Conservation (phyloP, 2,797 vertebrate genomes). For the Bryconaethiops microstoma region DNA sequence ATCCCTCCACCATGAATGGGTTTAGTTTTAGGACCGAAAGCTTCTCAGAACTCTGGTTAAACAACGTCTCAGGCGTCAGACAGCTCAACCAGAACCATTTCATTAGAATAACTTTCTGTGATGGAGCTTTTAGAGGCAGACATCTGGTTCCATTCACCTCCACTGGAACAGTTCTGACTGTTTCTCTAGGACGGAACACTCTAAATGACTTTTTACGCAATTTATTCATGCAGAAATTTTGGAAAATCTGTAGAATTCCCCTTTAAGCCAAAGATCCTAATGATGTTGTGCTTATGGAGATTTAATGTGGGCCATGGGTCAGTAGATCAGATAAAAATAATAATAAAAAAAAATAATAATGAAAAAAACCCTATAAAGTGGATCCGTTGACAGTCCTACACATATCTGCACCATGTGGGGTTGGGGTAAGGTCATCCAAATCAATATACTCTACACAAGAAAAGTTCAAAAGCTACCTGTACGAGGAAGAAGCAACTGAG, state of each 20-base stretch:
- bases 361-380: not conserved
- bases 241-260: not conserved
- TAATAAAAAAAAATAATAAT: not conserved
- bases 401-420: not conserved
- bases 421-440: constrained; percentile 23
- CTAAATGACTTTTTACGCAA: not conserved
- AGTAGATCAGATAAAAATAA: not conserved
- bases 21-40: too few relatives aligned
- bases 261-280: not conserved
- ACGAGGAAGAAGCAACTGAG: constrained; percentile 24
- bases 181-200: not conserved
- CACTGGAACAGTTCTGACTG: not conserved
- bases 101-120: too few relatives aligned
- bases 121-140: not conserved
- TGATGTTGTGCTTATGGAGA: not conserved
- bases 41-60: too few relatives aligned
- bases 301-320: not conserved
- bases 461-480: constrained; percentile 1
- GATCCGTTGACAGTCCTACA: not conserved
- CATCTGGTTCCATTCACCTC: not conserved
- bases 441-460: constrained; percentile 19
- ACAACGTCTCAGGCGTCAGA: too few relatives aligned
- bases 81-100: too few relatives aligned
- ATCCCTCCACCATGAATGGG: too few relatives aligned
- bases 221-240: too few relatives aligned